Evolutionary conservation across 2,797 vertebrate species (phyloP).

Genomic region (Neosalanx taihuensis): DNA sequence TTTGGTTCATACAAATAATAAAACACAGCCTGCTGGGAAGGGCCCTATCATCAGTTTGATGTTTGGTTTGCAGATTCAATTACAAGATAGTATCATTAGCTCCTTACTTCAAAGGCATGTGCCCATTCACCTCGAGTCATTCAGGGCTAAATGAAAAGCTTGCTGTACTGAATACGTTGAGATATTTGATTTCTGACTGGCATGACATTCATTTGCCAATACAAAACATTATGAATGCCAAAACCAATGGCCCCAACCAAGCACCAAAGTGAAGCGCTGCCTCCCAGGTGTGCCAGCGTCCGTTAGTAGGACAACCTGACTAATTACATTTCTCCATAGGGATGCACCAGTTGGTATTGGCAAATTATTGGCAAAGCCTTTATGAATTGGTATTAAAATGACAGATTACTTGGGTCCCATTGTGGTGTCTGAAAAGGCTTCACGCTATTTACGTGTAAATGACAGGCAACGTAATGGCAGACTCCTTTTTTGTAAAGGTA

Average conservation of each 20-base stretch:
- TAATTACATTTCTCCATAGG: not conserved
- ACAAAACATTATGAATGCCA: conserved; percentile 10
- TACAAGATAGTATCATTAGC: conserved; percentile 42
- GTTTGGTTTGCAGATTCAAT: conserved; percentile 44
- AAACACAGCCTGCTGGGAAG: conserved; percentile 10
- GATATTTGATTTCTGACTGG: conserved; percentile 9
- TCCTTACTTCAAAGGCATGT: conserved; percentile 32
- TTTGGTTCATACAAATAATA: conserved; percentile 9
- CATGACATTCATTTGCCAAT: conserved; percentile 16
- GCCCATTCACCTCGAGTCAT: conserved; percentile 10
- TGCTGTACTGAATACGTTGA: not conserved
- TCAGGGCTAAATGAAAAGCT: conserved; percentile 19
- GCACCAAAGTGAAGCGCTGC: conserved; percentile 4
- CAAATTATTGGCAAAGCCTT: not conserved
- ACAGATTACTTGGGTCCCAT: too few species aligned
- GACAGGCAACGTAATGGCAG: conserved; percentile 9
- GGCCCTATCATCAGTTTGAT: conserved; percentile 32
- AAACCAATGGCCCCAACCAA: conserved; percentile 8
- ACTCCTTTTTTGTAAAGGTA: too few species aligned
- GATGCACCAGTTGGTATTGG: conserved; percentile 33
- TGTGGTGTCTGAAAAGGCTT: too few species aligned
- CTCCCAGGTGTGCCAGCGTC: conserved; percentile 12
- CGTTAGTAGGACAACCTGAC: conserved; percentile 7
- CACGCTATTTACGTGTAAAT: not conserved
- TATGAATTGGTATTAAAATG: not conserved